Conservation (phyloP, 2,113 vertebrate species). For the Miniopterus natalensis region DNA sequence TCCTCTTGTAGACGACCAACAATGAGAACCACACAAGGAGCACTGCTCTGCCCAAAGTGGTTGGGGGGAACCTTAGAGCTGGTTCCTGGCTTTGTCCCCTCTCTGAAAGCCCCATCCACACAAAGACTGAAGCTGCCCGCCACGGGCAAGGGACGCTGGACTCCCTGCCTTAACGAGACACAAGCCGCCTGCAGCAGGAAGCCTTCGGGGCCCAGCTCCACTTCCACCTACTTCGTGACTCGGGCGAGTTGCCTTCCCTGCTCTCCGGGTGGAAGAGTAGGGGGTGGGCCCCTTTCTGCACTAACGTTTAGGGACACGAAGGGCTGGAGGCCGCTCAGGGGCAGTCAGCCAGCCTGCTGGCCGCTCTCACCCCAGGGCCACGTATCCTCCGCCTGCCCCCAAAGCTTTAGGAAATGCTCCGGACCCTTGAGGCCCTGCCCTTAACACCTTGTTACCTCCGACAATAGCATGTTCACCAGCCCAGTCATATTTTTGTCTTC, state of each 20-base stretch:
- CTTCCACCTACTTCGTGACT: not conserved
- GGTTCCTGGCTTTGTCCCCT: not conserved
- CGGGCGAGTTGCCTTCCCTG: not conserved
- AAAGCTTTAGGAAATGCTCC: constrained; percentile 22
- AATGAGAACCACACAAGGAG: not conserved
- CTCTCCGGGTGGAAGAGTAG: not conserved
- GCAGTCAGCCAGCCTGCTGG: not conserved
- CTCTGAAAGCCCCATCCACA: not conserved
- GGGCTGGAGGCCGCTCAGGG: not conserved
- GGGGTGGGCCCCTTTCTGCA: not conserved
- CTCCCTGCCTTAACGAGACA: not conserved
- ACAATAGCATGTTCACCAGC: constrained; percentile 74
- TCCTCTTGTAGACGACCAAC: not conserved
- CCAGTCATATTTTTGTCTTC: constrained; percentile 61
- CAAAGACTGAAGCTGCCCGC: not conserved
- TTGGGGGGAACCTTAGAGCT: not conserved
- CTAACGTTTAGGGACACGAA: not conserved
- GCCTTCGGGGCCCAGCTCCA: not conserved
- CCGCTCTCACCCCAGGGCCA: not conserved
- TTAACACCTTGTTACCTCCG: constrained; percentile 65
- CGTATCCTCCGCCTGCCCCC: constrained; percentile 2
- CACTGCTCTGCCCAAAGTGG: not conserved
- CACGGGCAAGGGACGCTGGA: not conserved
- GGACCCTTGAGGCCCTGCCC: constrained; percentile 40
- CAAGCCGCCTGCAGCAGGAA: not conserved